A percentile compares a stretch with the other conserved stretches of the same genome.
These are phyloP conservation scores for Morpho deidamia DNA, from an alignment of 2,888 invertebrate genomes.

Conservation along the genomic window DNA sequence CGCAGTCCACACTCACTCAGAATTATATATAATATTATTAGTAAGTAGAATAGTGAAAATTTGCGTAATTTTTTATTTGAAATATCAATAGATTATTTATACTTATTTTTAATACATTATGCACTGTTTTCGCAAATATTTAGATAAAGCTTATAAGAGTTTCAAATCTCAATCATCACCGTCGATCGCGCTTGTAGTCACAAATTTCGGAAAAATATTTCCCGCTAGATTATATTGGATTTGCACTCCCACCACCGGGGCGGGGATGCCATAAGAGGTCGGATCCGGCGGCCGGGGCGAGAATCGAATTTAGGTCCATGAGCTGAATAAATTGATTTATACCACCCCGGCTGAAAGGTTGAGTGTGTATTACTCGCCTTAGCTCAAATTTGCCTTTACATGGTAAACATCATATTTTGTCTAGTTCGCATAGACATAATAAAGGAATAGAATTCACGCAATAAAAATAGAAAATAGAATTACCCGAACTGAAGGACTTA, in stretches of 20 bases:
- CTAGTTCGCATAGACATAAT: too few relatives aligned
- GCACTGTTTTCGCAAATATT: neutral
- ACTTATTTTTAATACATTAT: too few relatives aligned
- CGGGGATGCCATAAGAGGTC: slow-evolving; percentile 48
- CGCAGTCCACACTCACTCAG: too few relatives aligned
- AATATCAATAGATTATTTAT: neutral
- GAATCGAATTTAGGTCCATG: slow-evolving; percentile 69
- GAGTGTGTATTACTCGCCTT: slow-evolving; percentile 26
- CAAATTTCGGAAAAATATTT: slow-evolving; percentile 44
- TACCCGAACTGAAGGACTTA: too few relatives aligned
- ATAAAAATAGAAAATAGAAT: too few relatives aligned
- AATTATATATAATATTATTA: too few relatives aligned
- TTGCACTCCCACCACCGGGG: slow-evolving; percentile 41
- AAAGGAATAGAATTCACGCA: too few relatives aligned
- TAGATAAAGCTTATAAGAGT: neutral
- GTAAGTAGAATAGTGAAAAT: too few relatives aligned
- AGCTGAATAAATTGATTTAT: slow-evolving; percentile 70
- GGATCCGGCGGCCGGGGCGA: slow-evolving; percentile 52
- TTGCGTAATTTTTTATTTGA: too few relatives aligned
- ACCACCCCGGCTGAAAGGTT: slow-evolving; percentile 46
- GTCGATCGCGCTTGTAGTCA: slow-evolving; percentile 15
- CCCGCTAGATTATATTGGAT: slow-evolving; percentile 49
- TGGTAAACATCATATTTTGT: too few relatives aligned
- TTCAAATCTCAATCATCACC: slow-evolving; percentile 3
- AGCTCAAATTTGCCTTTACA: too few relatives aligned